phyloP scores from a whole-genome alignment of 1,140 invertebrate species.

The Bombus picipes region DNA sequence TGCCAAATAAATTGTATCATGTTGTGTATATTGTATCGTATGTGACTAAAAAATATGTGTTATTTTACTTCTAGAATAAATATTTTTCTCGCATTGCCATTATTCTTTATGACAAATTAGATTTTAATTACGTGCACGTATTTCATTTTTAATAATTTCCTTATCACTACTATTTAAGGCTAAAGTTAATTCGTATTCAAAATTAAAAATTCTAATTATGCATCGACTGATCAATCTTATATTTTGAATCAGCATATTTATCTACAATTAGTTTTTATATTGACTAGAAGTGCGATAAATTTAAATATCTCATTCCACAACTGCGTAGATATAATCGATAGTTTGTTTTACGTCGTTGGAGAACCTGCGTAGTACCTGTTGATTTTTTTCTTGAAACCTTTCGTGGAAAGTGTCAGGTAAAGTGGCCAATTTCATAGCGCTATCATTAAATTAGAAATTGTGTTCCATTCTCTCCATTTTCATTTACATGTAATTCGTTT shows the following conservation, averaged over 20 bases:
- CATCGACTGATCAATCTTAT: background rate
- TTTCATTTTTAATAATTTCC: background rate
- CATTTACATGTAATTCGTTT: background rate
- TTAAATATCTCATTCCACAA: conserved; percentile 9
- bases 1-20: background rate
- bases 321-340: conserved; percentile 37
- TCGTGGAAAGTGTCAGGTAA: conserved; percentile 9
- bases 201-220: background rate
- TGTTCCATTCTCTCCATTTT: background rate
- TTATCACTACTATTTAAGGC: background rate
- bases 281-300: conserved; percentile 33
- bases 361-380: conserved; percentile 40
- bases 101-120: background rate
- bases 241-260: background rate
- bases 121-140: background rate
- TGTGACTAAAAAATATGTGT: background rate
- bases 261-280: conserved; percentile 21
- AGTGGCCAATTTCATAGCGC: background rate
- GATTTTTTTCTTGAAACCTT: conserved; percentile 15
- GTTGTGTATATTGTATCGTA: background rate
- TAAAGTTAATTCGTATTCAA: background rate
- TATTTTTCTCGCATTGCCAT: background rate
- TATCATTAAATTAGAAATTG: background rate
- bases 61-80: background rate
- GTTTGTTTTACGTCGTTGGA: conserved; percentile 17